Evolutionary conservation across 2,888 invertebrate genomes (phyloP).

Genomic region (Eledona agricola): DNA sequence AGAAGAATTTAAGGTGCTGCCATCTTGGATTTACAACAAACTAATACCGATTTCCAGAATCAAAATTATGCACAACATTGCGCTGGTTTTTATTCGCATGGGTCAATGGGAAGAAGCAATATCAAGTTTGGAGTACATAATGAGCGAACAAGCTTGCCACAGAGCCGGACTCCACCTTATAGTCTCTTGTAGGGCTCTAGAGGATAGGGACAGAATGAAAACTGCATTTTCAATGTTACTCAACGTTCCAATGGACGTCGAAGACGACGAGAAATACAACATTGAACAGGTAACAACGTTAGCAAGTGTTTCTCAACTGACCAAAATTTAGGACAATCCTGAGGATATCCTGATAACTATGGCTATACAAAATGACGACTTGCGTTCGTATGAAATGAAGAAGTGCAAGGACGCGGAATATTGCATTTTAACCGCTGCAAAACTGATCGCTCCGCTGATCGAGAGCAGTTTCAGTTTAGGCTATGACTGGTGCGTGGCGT

Average conservation of each 20-base stretch:
- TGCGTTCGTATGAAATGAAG: conserved; percentile 77
- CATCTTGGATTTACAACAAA: too few species aligned
- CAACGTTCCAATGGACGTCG: conserved; percentile 84
- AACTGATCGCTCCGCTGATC: conserved; percentile 87
- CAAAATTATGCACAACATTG: conserved; percentile 98
- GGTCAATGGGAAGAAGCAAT: conserved; percentile 97
- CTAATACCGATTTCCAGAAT: conserved; percentile 67
- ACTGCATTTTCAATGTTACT: conserved; percentile 89
- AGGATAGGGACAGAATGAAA: conserved; percentile 93
- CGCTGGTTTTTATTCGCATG: conserved; percentile 92
- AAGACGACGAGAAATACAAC: conserved; percentile 80
- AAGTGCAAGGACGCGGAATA: conserved; percentile 80
- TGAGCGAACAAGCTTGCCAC: conserved; percentile 90
- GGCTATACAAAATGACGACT: conserved; percentile 79
- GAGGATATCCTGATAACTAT: conserved; percentile 64
- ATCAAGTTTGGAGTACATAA: conserved; percentile 96
- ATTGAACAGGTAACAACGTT: conserved; percentile 56
- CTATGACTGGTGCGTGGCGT: conserved; percentile 90
- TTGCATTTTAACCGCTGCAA: conserved; percentile 84
- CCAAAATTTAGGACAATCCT: conserved; percentile 56
- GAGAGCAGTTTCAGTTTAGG: conserved; percentile 73
- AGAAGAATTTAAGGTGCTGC: conserved; percentile 88
- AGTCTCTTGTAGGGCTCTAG: conserved; percentile 86
- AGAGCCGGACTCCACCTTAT: conserved; percentile 85
- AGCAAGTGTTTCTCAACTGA: not conserved